Base-by-base conservation (phyloP, 2,113 vertebrate species). In the Chaetops frenatus region DNA sequence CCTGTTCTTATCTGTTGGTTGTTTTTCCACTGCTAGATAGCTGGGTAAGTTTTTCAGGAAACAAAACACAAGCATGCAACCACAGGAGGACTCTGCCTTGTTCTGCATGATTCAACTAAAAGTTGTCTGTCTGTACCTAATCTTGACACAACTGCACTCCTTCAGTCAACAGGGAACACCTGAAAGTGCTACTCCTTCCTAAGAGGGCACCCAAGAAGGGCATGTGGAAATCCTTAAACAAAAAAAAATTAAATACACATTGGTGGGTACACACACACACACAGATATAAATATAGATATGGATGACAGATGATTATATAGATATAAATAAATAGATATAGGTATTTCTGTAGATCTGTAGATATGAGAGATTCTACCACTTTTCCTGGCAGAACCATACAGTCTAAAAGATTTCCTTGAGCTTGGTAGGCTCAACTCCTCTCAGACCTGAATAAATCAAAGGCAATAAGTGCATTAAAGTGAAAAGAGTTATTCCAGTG, bases 371-470 rank as follows among this genome's bases (percentile, higher is more conserved):
- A 48, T 93, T 91, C 35, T 78, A 23, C 40, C 22, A n/a, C 45
- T 86, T 92, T 79, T 88, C 50, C 81, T 92, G 61, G 60, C 64
- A 94, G 60, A 90, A 66, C 8, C 29, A 44, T 73, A 22, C 1
- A 20, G 51, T 69, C 78, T 51, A 17, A 65, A 70, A 93, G 64
- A 84, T 81, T 44, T 88, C 3, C 72, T 90, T 92, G 60, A 86
- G 69, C 65, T 86, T 61, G 51, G 57, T 33, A 56, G 28, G 79
- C 53, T 92, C 40, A 44, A 23, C 25, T 84, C 48, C 64, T 88
- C 88, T 88, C 45, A 31, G 23, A 31, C 28, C 40, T 64, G 40
- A 61, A 74, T 96, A 94, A 96, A 96, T 93, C 92, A 96, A 56
- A 48, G 61, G 47, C 40, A 95, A 60, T 92, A 95, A 92, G n/a